Evolutionary conservation across 2,113 vertebrate genomes (phyloP), one percentile per base, ranked within the genome.

Genomic region (Cyrtonyx montezumae): DNA sequence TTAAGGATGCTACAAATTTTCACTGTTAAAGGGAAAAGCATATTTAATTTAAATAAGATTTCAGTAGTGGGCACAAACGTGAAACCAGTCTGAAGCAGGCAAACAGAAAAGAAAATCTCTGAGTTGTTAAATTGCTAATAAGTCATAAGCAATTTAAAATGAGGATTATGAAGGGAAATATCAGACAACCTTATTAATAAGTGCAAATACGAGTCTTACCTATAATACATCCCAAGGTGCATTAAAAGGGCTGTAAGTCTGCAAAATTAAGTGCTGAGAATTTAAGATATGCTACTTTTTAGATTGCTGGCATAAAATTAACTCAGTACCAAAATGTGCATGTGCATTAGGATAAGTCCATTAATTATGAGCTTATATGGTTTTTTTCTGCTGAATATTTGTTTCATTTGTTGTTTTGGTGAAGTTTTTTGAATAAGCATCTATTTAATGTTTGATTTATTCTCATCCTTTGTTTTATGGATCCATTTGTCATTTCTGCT

Each of bases 401-500:
- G 67, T 76, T 46, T 91, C 46, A 67, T 93, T 82, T 91, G 68
- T 18, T 85, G 42, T 85, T 91, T 84, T 36, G 42, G 21, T 76
- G 4, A 30, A 1, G 6, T 62, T 85, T 49, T 83, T 55, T 85
- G 56, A 82, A 51, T 83, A 89, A 94, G 82, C 56, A 78, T 22
- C 79, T 71, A 18, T 80, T 53, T 85, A 70, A 68, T 89, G 32
- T 83, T 80, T 85, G 56, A 20, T 61, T 65, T 91, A 78, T 78
- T 40, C 26, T 84, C 48, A 63, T 83, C 20, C 43, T 84, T 90
- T 36, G 56, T 67, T 90, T 91, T 84, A 70, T 79, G 51, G 77
- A 40, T 69, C 30, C 28, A 55, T 88, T 86, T 48, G 40, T 88
- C 68, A 78, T 71, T 93, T 93, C 69, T 91, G 61, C 69, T 86